phyloP scores from a whole-genome alignment of 2,888 invertebrate genomes.

The Neocrepidodera transversa region DNA sequence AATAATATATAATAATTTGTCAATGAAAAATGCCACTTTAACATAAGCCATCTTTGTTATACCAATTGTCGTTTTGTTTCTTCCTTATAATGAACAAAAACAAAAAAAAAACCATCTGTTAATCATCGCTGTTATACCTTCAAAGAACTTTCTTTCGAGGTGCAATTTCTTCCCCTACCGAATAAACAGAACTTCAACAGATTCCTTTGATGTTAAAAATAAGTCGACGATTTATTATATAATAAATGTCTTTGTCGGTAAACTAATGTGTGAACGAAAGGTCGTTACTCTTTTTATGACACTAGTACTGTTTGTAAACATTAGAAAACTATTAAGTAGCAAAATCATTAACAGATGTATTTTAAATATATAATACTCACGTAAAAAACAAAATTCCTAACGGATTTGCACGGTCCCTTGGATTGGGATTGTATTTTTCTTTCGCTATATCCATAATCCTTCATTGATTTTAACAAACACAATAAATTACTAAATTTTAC shows the following conservation, averaged over 20 bases:
- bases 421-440: constrained; percentile 63
- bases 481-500: not conserved
- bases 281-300: not conserved
- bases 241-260: constrained; percentile 3
- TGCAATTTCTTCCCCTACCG: constrained; percentile 8
- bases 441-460: constrained; percentile 61
- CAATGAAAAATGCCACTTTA: too few species aligned
- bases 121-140: not conserved
- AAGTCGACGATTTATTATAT: not conserved
- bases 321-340: not conserved
- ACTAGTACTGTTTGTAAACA: not conserved
- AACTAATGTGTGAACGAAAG: not conserved
- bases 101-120: constrained; percentile 8
- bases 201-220: constrained; percentile 6
- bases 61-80: too few species aligned
- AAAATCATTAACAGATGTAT: not conserved
- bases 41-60: too few species aligned
- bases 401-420: constrained; percentile 61
- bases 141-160: not conserved
- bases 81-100: too few species aligned
- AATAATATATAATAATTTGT: too few species aligned
- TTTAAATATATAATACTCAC: constrained; percentile 56
- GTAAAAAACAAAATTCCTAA: constrained; percentile 62
- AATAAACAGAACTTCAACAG: not conserved
- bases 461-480: not conserved